Base-by-base conservation (phyloP, 2,888 invertebrate genomes). In the Euplexia lucipara region DNA sequence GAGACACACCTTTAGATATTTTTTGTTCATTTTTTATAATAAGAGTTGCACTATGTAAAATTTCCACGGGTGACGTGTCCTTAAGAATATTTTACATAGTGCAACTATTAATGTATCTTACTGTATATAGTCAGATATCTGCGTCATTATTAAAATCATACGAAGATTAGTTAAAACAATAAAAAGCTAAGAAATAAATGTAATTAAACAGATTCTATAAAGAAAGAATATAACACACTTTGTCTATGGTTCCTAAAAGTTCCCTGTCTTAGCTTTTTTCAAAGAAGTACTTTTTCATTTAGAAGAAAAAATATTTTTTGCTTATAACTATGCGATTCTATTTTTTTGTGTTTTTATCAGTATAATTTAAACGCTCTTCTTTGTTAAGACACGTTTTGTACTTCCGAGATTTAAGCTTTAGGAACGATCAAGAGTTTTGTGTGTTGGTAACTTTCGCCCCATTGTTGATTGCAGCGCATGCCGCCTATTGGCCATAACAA, bases 361-460 rank as follows among this genome's bases (percentile, higher is more conserved):
- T n/a, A n/a, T n/a, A n/a, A n/a, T n/a, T n/a, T n/a, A n/a, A n/a
- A n/a, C n/a, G n/a, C n/a, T n/a, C n/a, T n/a, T n/a, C n/a, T n/a
- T n/a, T n/a, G n/a, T n/a, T 39, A 7, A n/a, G 9, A 34, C 16
- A 32, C 18, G 0, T 5, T 5, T 1, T 20, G n/a, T n/a, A 42
- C 26, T 20, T 34, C 10, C 3, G 16, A 42, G 35, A 16, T 60
- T 45, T 30, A 3, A n/a, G 10, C 1, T n/a, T 1, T 62, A 10
- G 51, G 20, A 32, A 34, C 45, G 22, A 2, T 26, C 18, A 4
- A 34, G 5, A 18, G 5, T 63, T 62, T 64, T 64, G 22, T 60
- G 32, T 12, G 52, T 22, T 64, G 64, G 51, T 45, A 51, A 52
- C 51, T 1, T 45, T 22, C 12, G 18, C n/a, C n/a, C n/a, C n/a